Percentiles rank a stretch among this genome's conserved stretches.
phyloP scores from a whole-genome alignment of 2,888 invertebrate genomes.

The Scelioninae gen. 2 region DNA sequence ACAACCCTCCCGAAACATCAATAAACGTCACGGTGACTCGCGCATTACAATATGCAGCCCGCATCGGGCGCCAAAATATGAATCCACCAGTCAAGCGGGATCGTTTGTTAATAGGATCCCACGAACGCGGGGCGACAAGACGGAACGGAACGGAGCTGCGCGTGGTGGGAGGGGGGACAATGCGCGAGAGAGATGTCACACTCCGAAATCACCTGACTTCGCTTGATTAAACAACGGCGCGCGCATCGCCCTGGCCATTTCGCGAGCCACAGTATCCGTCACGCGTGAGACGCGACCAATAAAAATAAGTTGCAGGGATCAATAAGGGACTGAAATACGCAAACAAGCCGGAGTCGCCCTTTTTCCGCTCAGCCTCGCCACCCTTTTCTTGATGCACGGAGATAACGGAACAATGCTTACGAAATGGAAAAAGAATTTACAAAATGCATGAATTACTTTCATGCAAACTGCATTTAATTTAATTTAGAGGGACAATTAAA shows the following conservation, averaged over 20 bases:
- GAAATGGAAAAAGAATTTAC: too few species aligned
- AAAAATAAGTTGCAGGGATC: slow-evolving; percentile 63
- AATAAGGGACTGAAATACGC: slow-evolving; percentile 71
- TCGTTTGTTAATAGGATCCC: slow-evolving; percentile 24
- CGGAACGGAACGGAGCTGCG: too few species aligned
- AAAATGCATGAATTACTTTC: too few species aligned
- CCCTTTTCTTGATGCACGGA: slow-evolving; percentile 5
- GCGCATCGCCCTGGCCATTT: slow-evolving; percentile 63
- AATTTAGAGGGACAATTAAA: too few species aligned
- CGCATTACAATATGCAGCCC: slow-evolving; percentile 49
- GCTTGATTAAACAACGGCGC: slow-evolving; percentile 61
- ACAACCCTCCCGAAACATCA: slow-evolving; percentile 43
- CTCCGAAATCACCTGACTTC: slow-evolving; percentile 56
- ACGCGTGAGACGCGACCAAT: slow-evolving; percentile 56
- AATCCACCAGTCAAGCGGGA: slow-evolving; percentile 38
- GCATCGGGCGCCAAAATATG: slow-evolving; percentile 48
- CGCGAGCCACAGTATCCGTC: slow-evolving; percentile 62
- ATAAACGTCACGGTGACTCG: slow-evolving; percentile 53
- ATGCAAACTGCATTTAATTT: too few species aligned
- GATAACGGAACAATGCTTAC: too few species aligned
- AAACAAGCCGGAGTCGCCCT: slow-evolving; percentile 63
- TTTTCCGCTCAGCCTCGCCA: slow-evolving; percentile 1
- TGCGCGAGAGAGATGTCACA: slow-evolving; percentile 45
- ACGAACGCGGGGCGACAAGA: too few species aligned
- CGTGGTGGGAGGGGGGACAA: background rate